These are phyloP conservation scores for Coregonus ussuriensis DNA, from an alignment of 2,797 vertebrate genomes.

Conservation along the genomic window DNA sequence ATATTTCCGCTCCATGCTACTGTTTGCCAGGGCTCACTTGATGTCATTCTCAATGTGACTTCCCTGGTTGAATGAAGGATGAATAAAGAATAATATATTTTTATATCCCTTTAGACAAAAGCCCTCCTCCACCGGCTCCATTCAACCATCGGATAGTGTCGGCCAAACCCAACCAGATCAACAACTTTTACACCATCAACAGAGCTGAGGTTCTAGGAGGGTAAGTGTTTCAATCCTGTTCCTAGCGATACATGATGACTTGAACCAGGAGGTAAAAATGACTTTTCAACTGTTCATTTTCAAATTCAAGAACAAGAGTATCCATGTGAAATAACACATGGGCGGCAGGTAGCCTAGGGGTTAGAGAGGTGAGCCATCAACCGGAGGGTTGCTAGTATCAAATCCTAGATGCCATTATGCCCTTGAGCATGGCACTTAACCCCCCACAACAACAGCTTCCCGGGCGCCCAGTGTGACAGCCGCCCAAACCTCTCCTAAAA, in stretches of 20 bases:
- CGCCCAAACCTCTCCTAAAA: no score
- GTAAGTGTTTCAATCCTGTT: slow-evolving; percentile 53
- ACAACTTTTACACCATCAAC: slow-evolving; percentile 89
- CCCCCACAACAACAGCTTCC: no score
- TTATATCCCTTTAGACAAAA: slow-evolving; percentile 72
- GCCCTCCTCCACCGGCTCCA: slow-evolving; percentile 81
- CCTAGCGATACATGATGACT: not conserved
- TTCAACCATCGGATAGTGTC: slow-evolving; percentile 92
- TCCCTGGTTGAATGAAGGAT: not conserved
- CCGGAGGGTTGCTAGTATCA: no score
- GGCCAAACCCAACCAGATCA: slow-evolving; percentile 87
- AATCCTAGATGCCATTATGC: no score
- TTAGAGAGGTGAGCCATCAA: no score
- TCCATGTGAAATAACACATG: no score
- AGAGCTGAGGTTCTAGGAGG: slow-evolving; percentile 88
- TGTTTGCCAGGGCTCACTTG: slow-evolving; percentile 27
- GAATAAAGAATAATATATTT: slow-evolving; percentile 1
- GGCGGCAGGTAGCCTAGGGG: no score
- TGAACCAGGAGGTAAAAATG: not conserved
- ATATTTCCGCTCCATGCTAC: slow-evolving; percentile 62
- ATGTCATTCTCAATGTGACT: not conserved
- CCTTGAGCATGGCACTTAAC: no score
- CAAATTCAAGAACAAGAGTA: not conserved
- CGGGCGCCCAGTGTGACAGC: no score
- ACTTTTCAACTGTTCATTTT: not conserved